Conservation (phyloP, 1,140 invertebrate species). For the Leguminivora glycinivorella region DNA sequence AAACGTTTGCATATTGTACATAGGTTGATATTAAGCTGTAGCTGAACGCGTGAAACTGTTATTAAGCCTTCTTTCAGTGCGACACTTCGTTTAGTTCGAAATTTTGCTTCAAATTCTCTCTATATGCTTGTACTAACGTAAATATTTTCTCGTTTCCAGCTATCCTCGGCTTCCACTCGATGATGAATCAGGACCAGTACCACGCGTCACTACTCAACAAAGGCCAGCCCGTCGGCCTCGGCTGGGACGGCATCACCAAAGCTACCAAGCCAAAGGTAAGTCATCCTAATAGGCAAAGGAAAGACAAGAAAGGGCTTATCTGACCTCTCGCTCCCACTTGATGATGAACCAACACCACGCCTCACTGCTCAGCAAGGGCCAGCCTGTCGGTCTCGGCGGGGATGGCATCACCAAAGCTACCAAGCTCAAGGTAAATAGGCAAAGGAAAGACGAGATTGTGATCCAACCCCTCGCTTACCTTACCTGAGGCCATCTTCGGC, state of each 20-base stretch:
- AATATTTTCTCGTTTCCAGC: constrained; percentile 82
- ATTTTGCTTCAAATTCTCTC: too few species aligned
- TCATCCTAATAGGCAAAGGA: neutral
- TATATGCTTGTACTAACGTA: neutral
- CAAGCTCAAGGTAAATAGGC: constrained; percentile 85
- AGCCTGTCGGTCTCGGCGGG: constrained; percentile 92
- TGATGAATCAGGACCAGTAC: constrained; percentile 99
- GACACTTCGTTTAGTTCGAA: too few species aligned
- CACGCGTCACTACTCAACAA: constrained; percentile 96
- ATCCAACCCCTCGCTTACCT: too few species aligned
- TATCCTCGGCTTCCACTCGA: constrained; percentile 99
- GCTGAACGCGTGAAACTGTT: too few species aligned
- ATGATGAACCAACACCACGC: constrained; percentile 99
- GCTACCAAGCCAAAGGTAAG: constrained; percentile 91
- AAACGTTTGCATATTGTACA: too few species aligned
- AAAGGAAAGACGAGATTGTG: too few species aligned
- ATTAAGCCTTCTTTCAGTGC: too few species aligned
- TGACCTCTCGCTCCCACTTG: constrained; percentile 90
- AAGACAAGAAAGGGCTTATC: neutral
- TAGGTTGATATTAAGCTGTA: too few species aligned
- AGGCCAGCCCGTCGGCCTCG: constrained; percentile 90
- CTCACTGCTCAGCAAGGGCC: constrained; percentile 94
- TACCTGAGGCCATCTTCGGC: too few species aligned
- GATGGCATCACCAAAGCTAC: constrained; percentile 97
- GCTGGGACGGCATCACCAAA: constrained; percentile 97